These are phyloP conservation scores for Serinus canaria DNA, from an alignment of 2,113 vertebrate species.

Conservation along the genomic window DNA sequence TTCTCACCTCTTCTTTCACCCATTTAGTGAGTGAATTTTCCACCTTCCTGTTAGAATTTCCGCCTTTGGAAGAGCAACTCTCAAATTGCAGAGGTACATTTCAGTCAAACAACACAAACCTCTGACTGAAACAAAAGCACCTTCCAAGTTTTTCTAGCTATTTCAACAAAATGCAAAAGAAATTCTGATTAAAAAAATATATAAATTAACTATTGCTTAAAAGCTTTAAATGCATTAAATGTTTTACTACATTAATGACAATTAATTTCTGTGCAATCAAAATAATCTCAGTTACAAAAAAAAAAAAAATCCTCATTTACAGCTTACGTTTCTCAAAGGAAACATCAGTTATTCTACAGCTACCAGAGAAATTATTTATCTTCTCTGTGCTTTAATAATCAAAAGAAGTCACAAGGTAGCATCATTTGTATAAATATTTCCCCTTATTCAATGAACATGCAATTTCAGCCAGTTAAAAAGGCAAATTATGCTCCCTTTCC, in stretches of 20 bases:
- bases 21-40: neutral
- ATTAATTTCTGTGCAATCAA: neutral
- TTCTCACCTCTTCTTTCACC: neutral
- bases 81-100: neutral
- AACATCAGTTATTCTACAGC: neutral
- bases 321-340: neutral
- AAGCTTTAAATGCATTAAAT: neutral
- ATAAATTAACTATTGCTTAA: neutral
- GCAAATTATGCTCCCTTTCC: neutral
- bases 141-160: neutral
- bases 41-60: too few relatives aligned
- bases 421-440: neutral
- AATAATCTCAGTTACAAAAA: neutral
- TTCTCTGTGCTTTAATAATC: neutral
- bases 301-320: neutral
- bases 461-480: neutral
- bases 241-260: neutral
- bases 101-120: neutral
- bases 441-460: neutral
- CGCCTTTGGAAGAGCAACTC: neutral
- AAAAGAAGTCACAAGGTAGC: neutral
- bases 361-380: neutral
- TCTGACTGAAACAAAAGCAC: neutral
- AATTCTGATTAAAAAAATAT: neutral
- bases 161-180: neutral